Evolutionary conservation across 2,113 vertebrate genomes (phyloP).

Genomic region (Mastomys coucha): DNA sequence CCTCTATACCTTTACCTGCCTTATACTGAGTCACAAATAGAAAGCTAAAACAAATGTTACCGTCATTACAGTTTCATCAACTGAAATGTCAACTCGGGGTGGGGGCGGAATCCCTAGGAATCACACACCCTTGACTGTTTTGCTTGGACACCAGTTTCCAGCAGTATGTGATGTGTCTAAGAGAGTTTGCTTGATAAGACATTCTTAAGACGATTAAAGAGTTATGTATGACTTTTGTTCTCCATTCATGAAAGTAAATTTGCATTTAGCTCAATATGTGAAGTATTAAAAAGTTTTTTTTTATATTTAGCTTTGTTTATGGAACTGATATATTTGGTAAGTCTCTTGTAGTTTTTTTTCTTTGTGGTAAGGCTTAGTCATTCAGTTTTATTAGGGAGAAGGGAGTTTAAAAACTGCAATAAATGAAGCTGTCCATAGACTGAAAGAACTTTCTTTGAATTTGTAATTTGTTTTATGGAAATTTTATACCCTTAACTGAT

Average conservation of each 20-base stretch:
- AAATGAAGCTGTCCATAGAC: not conserved
- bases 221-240: not conserved
- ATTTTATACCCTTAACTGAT: constrained; percentile 11
- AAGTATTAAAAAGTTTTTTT: constrained; percentile 8
- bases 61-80: not conserved
- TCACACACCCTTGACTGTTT: not conserved
- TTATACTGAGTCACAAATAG: not conserved
- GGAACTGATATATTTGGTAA: not conserved
- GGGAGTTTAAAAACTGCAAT: not conserved
- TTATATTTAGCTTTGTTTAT: constrained; percentile 53
- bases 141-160: not conserved
- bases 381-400: not conserved
- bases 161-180: not conserved
- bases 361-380: not conserved
- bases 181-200: not conserved
- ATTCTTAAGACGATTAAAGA: not conserved
- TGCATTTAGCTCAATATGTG: not conserved
- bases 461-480: constrained; percentile 7
- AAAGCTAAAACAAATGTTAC: not conserved
- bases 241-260: constrained; percentile 42
- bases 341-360: not conserved
- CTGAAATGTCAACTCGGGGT: not conserved
- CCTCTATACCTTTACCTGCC: not conserved
- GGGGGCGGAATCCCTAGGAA: not conserved
- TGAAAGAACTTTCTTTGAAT: constrained; percentile 22